Base-by-base conservation (phyloP, 2,888 invertebrate species). In the Ligdia adustata region DNA sequence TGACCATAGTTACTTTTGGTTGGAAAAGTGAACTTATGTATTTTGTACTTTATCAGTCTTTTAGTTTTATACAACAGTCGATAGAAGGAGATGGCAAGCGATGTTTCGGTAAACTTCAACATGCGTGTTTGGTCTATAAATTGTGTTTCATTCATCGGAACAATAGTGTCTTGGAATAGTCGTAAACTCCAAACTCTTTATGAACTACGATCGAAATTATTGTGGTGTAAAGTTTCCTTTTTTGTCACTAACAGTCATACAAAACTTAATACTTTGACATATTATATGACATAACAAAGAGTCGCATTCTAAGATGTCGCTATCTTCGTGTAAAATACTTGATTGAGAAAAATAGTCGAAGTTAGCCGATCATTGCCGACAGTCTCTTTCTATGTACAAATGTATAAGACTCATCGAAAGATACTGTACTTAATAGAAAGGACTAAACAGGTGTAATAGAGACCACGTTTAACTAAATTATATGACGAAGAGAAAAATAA, bases 391-490 rank as follows among this genome's bases (percentile, higher is more conserved):
- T 22, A 7, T 22, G 3, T n/a, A 1, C 6, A n/a, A n/a, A 22
- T 6, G 22, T 22, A 22, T 22, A 22, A 22, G 22, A 6, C 2
- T 20, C 6, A 4, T 7, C 2, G 22, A 3, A 6, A n/a, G 4
- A 3, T 22, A 22, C 22, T n/a, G 22, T 22, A 55, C 63, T 64
- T 68, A 55, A 61, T 64, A 60, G 41, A 42, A 54, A 57, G 65
- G 75, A 73, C 74, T 62, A 76, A 67, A 76, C 78, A 82, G 80
- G 79, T 78, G 75, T 76, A 77, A 72, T 71, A 66, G 75, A 80
- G 83, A 84, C 82, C 84, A 86, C 60, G 60, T 66, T 69, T 56
- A 63, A 64, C 27, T 37, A 26, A 37, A 22, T 63, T 59, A 64
- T 66, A 62, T 60, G 57, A 64, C 67, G 69, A 66, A 66, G n/a